phyloP scores from a whole-genome alignment of 2,888 invertebrate species.

The Tinea pellionella region DNA sequence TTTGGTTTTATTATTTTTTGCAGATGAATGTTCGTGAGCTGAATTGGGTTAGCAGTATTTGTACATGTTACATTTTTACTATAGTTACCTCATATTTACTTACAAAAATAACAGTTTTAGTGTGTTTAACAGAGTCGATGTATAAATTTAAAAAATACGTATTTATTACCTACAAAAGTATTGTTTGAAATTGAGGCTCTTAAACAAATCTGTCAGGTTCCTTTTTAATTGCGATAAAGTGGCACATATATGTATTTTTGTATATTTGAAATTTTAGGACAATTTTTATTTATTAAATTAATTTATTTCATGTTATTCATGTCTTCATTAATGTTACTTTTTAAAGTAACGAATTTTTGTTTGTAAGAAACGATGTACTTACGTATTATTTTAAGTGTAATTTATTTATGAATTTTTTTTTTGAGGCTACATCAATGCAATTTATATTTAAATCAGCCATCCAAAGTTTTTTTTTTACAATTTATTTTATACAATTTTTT shows the following conservation, averaged over 20 bases:
- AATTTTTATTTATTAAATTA: neutral
- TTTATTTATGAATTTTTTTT: neutral
- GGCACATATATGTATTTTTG: neutral
- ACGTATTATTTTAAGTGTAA: neutral
- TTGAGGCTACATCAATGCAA: constrained; percentile 1
- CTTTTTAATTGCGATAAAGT: neutral
- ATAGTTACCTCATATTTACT: neutral
- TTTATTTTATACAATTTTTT: neutral
- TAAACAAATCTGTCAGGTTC: neutral
- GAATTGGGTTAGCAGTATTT: neutral
- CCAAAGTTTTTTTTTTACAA: constrained; percentile 1
- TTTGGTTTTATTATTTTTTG: neutral
- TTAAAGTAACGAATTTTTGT: constrained; percentile 3
- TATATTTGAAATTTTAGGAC: neutral
- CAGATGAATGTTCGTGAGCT: neutral
- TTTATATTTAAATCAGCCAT: neutral
- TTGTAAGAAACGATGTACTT: constrained; percentile 6
- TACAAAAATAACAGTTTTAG: neutral
- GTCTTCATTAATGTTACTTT: neutral
- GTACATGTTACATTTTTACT: neutral
- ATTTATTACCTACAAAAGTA: too few relatives aligned
- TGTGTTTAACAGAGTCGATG: neutral
- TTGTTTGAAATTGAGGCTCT: too few relatives aligned
- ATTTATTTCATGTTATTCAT: neutral
- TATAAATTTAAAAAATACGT: neutral